Conservation (phyloP, 2,113 vertebrate species). For the Cygnus atratus region DNA sequence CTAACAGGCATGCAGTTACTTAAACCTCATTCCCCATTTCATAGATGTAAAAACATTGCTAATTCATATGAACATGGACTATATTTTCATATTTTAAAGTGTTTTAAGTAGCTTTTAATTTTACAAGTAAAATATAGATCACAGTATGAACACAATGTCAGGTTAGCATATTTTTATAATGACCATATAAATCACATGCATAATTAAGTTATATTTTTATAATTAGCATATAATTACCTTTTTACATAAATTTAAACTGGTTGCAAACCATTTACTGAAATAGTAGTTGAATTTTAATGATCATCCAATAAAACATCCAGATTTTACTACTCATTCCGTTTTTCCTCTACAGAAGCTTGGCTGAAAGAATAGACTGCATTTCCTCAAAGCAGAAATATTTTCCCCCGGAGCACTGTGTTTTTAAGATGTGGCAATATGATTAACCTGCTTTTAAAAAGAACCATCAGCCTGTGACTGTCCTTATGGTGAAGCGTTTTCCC, state of each 20-base stretch:
- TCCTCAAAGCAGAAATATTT: slow-evolving; percentile 8
- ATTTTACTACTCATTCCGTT: background rate
- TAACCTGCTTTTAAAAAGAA: background rate
- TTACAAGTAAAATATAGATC: background rate
- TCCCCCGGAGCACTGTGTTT: background rate
- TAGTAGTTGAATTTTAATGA: background rate
- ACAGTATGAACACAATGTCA: background rate
- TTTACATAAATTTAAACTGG: background rate
- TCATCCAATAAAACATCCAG: background rate
- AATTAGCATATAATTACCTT: background rate
- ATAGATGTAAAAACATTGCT: background rate
- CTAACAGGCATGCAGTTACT: background rate
- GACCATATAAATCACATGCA: background rate
- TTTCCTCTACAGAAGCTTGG: background rate
- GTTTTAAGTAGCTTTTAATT: background rate
- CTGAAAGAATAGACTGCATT: background rate
- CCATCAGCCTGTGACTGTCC: background rate
- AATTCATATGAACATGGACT: background rate
- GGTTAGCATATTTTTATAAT: slow-evolving; percentile 9
- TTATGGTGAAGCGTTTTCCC: background rate
- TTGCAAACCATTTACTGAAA: slow-evolving; percentile 17
- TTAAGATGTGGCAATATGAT: slow-evolving; percentile 3
- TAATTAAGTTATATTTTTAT: slow-evolving; percentile 10
- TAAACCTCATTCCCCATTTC: background rate
- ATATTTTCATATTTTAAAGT: background rate